phyloP scores from a whole-genome alignment of 1,140 invertebrate genomes.

The Pseudomyrmex gracilis region DNA sequence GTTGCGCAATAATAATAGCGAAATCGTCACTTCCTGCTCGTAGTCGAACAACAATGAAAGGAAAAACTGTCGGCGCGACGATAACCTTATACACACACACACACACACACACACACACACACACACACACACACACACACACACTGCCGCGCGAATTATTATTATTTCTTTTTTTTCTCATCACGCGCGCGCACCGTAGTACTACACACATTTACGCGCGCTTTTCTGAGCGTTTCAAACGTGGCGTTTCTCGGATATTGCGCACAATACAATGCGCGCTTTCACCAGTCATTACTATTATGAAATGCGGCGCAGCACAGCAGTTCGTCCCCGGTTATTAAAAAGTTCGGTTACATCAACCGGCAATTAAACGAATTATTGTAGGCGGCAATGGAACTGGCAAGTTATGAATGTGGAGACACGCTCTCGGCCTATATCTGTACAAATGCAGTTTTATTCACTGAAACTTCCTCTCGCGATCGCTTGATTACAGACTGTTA shows the following conservation, averaged over 20 bases:
- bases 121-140: background rate
- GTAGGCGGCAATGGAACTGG: background rate
- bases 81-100: slow-evolving; percentile 1
- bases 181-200: background rate
- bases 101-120: background rate
- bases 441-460: slow-evolving; percentile 11
- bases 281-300: slow-evolving; percentile 68
- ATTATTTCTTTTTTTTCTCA: slow-evolving; percentile 25
- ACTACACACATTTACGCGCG: background rate
- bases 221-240: slow-evolving; percentile 23
- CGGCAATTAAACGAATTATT: slow-evolving; percentile 66
- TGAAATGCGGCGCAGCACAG: slow-evolving; percentile 58
- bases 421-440: slow-evolving; percentile 13
- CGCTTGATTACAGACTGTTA: background rate
- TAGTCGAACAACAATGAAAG: slow-evolving; percentile 15
- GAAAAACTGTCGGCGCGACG: slow-evolving; percentile 25
- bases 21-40: slow-evolving; percentile 21
- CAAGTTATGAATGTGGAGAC: slow-evolving; percentile 21
- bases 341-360: slow-evolving; percentile 69
- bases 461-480: slow-evolving; percentile 1
- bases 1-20: slow-evolving; percentile 27
- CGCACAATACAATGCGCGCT: slow-evolving; percentile 64
- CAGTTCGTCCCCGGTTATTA: slow-evolving; percentile 53
- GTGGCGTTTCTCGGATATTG: slow-evolving; percentile 61
- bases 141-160: slow-evolving; percentile 8